phyloP scores from a whole-genome alignment of 2,888 invertebrate species.

The Troglohyphantes excavatus region DNA sequence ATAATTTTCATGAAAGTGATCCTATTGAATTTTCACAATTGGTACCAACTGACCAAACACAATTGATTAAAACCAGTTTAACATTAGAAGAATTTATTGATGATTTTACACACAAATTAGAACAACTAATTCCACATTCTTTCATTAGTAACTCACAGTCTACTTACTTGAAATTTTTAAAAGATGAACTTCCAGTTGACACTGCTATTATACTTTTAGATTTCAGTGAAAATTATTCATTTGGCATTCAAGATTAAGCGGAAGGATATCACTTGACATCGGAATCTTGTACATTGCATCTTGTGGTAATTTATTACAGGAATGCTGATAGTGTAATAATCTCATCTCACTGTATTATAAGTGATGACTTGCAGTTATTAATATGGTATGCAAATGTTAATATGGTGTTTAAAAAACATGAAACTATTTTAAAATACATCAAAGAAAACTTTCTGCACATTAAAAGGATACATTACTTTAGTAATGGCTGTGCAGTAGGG shows the following conservation, averaged over 20 bases:
- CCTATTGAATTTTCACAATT: slow-evolving; percentile 18
- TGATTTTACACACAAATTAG: background rate
- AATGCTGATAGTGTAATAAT: too few relatives aligned
- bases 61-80: slow-evolving; percentile 2
- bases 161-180: background rate
- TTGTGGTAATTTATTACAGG: background rate
- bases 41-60: slow-evolving; percentile 6
- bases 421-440: background rate
- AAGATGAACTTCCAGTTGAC: background rate
- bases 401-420: background rate
- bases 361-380: background rate
- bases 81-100: slow-evolving; percentile 22
- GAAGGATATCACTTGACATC: background rate
- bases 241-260: background rate
- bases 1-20: slow-evolving; percentile 19
- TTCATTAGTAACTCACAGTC: slow-evolving; percentile 30
- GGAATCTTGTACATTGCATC: background rate
- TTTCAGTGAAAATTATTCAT: background rate
- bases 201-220: slow-evolving; percentile 6
- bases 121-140: slow-evolving; percentile 21
- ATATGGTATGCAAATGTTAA: too few relatives aligned
- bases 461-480: slow-evolving; percentile 78
- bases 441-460: slow-evolving; percentile 9
- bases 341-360: background rate
- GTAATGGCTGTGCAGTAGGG: slow-evolving; percentile 80